Conservation (phyloP, 1,140 invertebrate species). For the Drosophila nikananu region DNA sequence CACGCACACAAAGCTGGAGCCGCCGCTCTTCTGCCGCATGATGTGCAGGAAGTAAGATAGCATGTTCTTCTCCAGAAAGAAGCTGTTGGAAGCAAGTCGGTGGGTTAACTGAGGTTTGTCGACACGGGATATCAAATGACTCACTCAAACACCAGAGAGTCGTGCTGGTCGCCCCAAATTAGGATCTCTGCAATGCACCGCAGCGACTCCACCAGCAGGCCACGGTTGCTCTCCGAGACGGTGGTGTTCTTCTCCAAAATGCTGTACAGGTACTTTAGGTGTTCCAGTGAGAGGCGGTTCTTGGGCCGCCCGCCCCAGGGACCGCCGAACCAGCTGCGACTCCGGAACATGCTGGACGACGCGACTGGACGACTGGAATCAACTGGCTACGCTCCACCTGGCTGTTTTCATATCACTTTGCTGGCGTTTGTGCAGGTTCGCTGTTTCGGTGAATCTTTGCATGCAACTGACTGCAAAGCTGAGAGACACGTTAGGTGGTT, state of each 20-base stretch:
- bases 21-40: constrained; percentile 98
- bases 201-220: constrained; percentile 98
- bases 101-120: constrained; percentile 1
- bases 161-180: constrained; percentile 99
- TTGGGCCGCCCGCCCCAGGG: constrained; percentile 94
- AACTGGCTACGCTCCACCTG: constrained; percentile 23
- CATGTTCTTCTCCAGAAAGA: constrained; percentile 99
- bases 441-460: not conserved
- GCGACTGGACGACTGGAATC: constrained; percentile 20
- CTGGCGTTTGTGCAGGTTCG: not conserved
- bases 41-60: constrained; percentile 98
- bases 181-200: constrained; percentile 99
- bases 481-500: not conserved
- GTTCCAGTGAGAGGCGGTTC: constrained; percentile 97
- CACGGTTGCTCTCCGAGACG: constrained; percentile 97
- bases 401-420: constrained; percentile 30
- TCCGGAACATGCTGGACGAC: constrained; percentile 90
- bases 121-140: constrained; percentile 80
- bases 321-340: constrained; percentile 94
- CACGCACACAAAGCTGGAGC: constrained; percentile 97
- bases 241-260: constrained; percentile 98
- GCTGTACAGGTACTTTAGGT: constrained; percentile 98
- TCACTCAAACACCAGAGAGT: constrained; percentile 99
- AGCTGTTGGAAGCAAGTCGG: constrained; percentile 88
- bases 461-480: not conserved